phyloP scores from a whole-genome alignment of 2,888 invertebrate genomes.

The Acrobasis consociella region DNA sequence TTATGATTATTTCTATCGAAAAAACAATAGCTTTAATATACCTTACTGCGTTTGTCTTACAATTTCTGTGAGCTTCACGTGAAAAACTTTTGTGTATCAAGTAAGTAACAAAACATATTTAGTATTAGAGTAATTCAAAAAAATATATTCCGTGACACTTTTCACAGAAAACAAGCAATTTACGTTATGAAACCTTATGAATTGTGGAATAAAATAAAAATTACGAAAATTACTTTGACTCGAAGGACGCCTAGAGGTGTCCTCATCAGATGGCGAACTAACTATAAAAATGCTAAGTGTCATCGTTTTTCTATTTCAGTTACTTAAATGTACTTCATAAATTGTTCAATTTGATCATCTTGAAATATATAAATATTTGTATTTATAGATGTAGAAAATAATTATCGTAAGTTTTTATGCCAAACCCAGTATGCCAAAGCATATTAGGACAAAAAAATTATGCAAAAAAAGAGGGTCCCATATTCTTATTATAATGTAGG shows the following conservation, averaged over 20 bases:
- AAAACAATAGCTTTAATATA: too few relatives aligned
- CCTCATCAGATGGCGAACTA: not conserved
- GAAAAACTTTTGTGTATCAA: not conserved
- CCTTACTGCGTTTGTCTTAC: too few relatives aligned
- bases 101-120: not conserved
- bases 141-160: not conserved
- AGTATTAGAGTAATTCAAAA: not conserved
- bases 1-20: too few relatives aligned
- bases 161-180: not conserved
- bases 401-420: too few relatives aligned
- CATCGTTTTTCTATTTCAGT: slow-evolving; percentile 2
- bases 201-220: not conserved
- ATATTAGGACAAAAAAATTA: too few relatives aligned
- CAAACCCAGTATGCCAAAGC: too few relatives aligned
- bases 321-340: not conserved
- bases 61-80: not conserved
- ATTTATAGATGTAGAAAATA: too few relatives aligned
- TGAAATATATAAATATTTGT: not conserved
- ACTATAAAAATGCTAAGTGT: slow-evolving; percentile 16
- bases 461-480: too few relatives aligned
- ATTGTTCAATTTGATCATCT: slow-evolving; percentile 3
- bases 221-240: not conserved
- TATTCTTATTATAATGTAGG: too few relatives aligned
- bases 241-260: slow-evolving; percentile 4
- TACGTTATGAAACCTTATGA: not conserved